Evolutionary conservation across 2,113 vertebrate species (phyloP).

Genomic region (Pteropus alecto): DNA sequence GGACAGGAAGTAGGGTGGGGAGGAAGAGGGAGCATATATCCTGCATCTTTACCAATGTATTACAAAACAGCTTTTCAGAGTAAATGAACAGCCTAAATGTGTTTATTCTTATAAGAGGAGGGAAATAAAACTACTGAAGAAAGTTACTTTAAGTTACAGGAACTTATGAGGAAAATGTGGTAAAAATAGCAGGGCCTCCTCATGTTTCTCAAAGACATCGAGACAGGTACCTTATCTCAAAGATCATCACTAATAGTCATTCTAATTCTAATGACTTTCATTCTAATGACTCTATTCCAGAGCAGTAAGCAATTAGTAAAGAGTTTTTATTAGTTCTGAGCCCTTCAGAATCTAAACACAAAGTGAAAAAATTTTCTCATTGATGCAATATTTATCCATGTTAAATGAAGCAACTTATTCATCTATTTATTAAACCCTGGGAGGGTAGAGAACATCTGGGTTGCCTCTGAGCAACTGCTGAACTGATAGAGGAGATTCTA

Average conservation of each 20-base stretch:
- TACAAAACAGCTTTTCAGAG: background rate
- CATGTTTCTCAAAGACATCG: background rate
- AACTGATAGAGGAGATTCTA: background rate
- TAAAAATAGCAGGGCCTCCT: background rate
- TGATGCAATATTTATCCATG: background rate
- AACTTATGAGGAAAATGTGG: background rate
- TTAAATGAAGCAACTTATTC: background rate
- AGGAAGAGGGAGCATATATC: background rate
- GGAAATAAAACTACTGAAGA: background rate
- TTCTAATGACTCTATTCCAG: background rate
- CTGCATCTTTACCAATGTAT: background rate
- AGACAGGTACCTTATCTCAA: background rate
- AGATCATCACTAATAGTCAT: background rate
- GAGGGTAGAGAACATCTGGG: background rate
- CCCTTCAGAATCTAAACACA: background rate
- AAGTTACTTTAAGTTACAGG: background rate
- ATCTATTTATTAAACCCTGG: background rate
- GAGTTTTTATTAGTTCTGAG: background rate
- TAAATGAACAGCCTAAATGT: background rate
- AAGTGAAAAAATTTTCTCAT: background rate
- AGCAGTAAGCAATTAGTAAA: background rate
- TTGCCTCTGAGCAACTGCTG: background rate
- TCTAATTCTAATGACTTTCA: background rate
- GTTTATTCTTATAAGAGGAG: background rate
- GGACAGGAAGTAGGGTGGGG: fast-evolving